phyloP scores from a whole-genome alignment of 2,113 vertebrate species.

The Sinosuthora webbiana region DNA sequence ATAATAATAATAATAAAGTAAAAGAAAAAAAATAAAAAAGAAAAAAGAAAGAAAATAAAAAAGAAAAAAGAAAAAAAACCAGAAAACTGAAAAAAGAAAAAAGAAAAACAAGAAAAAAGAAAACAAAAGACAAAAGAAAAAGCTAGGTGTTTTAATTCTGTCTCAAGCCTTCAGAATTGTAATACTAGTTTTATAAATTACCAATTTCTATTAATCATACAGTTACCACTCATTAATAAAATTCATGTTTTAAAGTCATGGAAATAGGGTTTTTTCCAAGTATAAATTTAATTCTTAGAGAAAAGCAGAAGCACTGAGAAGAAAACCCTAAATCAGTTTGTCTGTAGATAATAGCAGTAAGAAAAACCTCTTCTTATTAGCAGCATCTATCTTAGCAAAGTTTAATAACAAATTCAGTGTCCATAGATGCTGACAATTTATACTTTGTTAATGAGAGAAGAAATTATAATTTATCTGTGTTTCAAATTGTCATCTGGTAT shows the following conservation, averaged over 20 bases:
- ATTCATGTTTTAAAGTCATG: neutral
- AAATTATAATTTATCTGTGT: slow-evolving; percentile 36
- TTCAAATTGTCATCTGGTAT: slow-evolving; percentile 19
- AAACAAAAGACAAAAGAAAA: neutral
- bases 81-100: accelerated
- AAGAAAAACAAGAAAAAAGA: neutral
- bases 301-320: neutral
- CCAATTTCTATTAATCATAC: neutral
- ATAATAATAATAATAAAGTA: neutral
- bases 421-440: neutral
- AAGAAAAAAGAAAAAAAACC: neutral
- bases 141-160: neutral
- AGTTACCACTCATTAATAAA: neutral
- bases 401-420: neutral
- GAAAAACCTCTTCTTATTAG: neutral
- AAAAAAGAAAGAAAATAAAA: no score
- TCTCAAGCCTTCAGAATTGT: neutral
- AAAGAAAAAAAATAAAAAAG: neutral
- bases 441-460: slow-evolving; percentile 24
- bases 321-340: neutral
- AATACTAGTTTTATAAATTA: neutral
- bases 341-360: neutral
- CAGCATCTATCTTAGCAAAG: neutral
- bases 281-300: neutral
- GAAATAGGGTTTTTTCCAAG: neutral